These are phyloP conservation scores for Leptodactylus fallax DNA, from an alignment of 2,797 vertebrate species.

Conservation along the genomic window DNA sequence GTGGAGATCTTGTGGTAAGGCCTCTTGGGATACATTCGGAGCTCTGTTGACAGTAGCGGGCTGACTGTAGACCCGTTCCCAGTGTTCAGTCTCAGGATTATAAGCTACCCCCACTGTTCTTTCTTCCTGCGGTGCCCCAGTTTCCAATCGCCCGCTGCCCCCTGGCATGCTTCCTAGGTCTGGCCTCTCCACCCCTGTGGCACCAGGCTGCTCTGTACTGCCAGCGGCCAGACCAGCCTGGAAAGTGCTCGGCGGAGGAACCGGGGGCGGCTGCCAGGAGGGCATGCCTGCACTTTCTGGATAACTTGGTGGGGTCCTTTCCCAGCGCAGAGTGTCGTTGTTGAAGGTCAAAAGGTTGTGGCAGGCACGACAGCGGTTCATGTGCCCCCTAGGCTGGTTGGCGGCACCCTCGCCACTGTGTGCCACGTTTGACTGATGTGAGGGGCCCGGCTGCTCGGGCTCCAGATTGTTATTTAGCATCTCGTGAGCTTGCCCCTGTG, in stretches of 20 bases:
- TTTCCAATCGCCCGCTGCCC: slow-evolving; percentile 72
- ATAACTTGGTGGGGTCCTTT: slow-evolving; percentile 85
- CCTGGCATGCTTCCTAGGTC: slow-evolving; percentile 67
- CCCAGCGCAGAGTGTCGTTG: slow-evolving; percentile 97
- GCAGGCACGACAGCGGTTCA: slow-evolving; percentile 96
- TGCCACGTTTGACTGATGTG: slow-evolving; percentile 84
- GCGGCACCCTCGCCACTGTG: slow-evolving; percentile 82
- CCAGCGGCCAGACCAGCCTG: slow-evolving; percentile 68
- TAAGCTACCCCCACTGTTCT: slow-evolving; percentile 95
- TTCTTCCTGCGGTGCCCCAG: slow-evolving; percentile 82
- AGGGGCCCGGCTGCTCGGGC: slow-evolving; percentile 88
- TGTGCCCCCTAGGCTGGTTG: slow-evolving; percentile 85
- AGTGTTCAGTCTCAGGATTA: slow-evolving; percentile 97
- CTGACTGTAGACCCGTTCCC: slow-evolving; percentile 95
- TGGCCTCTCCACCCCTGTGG: slow-evolving; percentile 81
- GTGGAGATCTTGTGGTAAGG: slow-evolving; percentile 98
- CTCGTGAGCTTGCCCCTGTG: slow-evolving; percentile 85
- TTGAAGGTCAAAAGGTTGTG: slow-evolving; percentile 99
- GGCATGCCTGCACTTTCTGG: slow-evolving; percentile 74
- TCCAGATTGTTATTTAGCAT: slow-evolving; percentile 95
- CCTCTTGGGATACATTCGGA: slow-evolving; percentile 88
- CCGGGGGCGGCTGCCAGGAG: slow-evolving; percentile 79
- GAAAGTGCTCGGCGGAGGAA: slow-evolving; percentile 81
- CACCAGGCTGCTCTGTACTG: slow-evolving; percentile 79
- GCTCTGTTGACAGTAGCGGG: slow-evolving; percentile 80